Base-by-base conservation (phyloP, 2,113 vertebrate species). In the Butastur rufipennis region DNA sequence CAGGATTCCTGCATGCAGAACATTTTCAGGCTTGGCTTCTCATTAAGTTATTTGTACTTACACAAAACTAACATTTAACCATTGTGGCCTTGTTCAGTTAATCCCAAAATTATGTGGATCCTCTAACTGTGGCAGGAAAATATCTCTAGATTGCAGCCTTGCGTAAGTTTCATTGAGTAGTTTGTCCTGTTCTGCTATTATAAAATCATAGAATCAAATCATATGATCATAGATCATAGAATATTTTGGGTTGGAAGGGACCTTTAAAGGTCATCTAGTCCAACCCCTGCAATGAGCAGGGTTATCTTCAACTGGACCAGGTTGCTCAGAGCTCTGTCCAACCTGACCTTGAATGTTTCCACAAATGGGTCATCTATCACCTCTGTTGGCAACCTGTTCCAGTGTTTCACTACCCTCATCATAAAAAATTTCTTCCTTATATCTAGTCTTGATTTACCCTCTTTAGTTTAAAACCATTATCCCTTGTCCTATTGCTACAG, bases 281-380 rank as follows among this genome's bases (percentile, higher is more conserved):
- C 26, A 72, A 38, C 0, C 1, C 9, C 7, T 58, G 16, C 23
- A 13, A 40, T 13, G 1, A 45, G 7, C 34, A 83, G 19, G 8
- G 13, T 18, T 5, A 43, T 58, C 10, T 48, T 40, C 11, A 68
- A 48, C 7, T 38, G 38, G 3, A n/a, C 27, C 15, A 70, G 5
- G 15, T n/a, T 90, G 9, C 13, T 80, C 20, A 65, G 17, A 75
- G 4, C 7, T 16, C 16, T 2, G 0, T 25, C 25, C 11, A 68
- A 2, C 11, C 7, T 43, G 22, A 48, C 6, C 10, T 79, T 42
- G 15, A 55, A 56, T 19, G 10, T 23, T 31, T n/a, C 56, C 29
- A 66, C 9, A 9, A 14, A 18, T 26, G 21, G 6, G 21, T 1
- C 11, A 21, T 36, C 31, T 13, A 43, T 7, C 9, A 38, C 11